A percentile compares a stretch with the other conserved stretches of the same genome.
Evolutionary conservation across 1,140 invertebrate species (phyloP).

Genomic region (Aricia agestis): DNA sequence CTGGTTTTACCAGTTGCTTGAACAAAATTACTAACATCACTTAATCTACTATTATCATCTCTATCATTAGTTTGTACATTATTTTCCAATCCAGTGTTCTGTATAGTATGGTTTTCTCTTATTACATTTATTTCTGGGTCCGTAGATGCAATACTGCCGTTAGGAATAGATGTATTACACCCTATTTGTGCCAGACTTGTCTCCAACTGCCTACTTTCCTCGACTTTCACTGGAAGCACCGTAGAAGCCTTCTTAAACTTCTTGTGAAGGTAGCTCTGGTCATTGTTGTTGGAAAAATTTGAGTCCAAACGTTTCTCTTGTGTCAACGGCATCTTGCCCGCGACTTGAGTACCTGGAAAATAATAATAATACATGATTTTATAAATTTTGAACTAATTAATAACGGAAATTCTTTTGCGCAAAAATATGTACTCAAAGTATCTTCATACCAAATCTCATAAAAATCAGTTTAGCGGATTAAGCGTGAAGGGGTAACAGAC

Average conservation of each 20-base stretch:
- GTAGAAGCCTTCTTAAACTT: constrained; percentile 92
- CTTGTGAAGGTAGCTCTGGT: constrained; percentile 90
- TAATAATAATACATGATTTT: constrained; percentile 18
- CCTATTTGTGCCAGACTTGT: constrained; percentile 42
- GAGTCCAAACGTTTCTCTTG: constrained; percentile 69
- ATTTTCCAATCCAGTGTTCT: constrained; percentile 52
- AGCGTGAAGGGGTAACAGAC: too few species aligned
- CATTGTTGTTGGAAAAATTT: constrained; percentile 78
- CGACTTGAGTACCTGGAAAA: constrained; percentile 65
- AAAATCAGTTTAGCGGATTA: too few species aligned
- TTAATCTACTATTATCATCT: constrained; percentile 68
- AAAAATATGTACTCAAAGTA: too few species aligned
- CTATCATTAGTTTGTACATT: constrained; percentile 77
- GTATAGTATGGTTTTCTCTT: constrained; percentile 50
- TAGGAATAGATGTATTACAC: constrained; percentile 57
- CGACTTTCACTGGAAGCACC: constrained; percentile 54
- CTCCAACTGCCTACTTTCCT: constrained; percentile 60
- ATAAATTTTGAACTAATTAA: not conserved
- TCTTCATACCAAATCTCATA: too few species aligned
- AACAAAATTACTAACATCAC: constrained; percentile 71
- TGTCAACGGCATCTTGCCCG: constrained; percentile 68
- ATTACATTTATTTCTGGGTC: constrained; percentile 70
- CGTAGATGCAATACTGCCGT: constrained; percentile 67
- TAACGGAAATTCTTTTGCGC: too few species aligned
- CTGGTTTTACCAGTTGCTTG: constrained; percentile 71